Percentiles rank a stretch among this genome's conserved stretches.
Conservation (phyloP, 2,113 vertebrate genomes). For the Riparia riparia region DNA sequence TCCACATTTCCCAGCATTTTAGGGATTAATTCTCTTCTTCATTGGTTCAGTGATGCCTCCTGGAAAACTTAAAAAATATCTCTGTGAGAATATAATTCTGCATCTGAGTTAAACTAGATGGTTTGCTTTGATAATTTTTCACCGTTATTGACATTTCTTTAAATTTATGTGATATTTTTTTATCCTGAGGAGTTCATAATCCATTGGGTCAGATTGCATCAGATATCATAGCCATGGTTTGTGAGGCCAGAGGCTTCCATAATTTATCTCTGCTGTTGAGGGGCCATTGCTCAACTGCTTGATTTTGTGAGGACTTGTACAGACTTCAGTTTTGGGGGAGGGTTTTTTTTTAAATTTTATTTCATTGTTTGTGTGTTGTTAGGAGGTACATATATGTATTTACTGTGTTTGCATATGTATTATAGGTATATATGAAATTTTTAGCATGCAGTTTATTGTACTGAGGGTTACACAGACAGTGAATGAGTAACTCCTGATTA, state of each 20-base stretch:
- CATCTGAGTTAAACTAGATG: background rate
- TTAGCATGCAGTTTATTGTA: background rate
- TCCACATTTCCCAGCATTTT: conserved; percentile 57
- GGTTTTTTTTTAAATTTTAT: rapidly evolving
- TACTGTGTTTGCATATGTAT: background rate
- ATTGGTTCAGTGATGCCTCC: conserved; percentile 21
- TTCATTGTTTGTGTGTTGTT: background rate
- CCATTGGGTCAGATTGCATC: background rate
- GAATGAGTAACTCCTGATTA: background rate
- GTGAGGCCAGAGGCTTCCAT: background rate
- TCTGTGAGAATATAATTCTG: conserved; percentile 10
- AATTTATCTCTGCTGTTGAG: background rate
- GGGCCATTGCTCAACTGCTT: background rate
- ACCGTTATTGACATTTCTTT: background rate
- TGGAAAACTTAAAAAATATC: background rate
- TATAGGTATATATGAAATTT: background rate
- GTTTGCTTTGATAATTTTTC: background rate
- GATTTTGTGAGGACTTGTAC: background rate
- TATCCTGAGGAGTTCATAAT: background rate
- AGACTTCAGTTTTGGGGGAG: background rate
- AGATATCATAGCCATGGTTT: background rate
- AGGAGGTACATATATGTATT: background rate
- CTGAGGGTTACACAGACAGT: background rate
- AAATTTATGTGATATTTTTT: background rate
- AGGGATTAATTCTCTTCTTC: conserved; percentile 62